These are phyloP conservation scores for Astyanax mexicanus DNA, from an alignment of 2,797 vertebrate species.

Conservation along the genomic window DNA sequence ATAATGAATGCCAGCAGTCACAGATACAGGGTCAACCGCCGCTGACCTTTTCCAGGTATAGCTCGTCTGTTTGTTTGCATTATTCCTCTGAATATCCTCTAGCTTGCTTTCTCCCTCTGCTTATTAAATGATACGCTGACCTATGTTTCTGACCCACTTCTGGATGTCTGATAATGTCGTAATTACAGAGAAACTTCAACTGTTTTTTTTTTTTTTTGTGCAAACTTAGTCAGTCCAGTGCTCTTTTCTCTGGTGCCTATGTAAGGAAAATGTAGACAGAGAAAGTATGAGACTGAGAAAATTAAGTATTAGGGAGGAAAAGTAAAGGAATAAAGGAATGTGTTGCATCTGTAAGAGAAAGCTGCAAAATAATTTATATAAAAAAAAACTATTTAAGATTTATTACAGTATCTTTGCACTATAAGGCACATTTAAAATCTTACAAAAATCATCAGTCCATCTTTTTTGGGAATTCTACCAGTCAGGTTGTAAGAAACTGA, in stretches of 20 bases:
- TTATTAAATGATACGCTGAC: constrained; percentile 21
- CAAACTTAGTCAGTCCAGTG: not conserved
- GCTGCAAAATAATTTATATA: no score
- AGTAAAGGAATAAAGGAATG: no score
- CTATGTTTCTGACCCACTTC: not conserved
- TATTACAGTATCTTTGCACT: no score
- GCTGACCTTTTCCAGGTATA: not conserved
- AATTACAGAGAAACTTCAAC: constrained; percentile 8
- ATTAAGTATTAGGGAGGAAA: not conserved
- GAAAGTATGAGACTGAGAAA: no score
- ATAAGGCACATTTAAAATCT: no score
- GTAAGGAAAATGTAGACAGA: no score
- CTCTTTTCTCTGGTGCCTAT: not conserved
- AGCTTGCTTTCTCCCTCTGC: not conserved
- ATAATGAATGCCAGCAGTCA: not conserved
- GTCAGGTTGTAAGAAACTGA: no score
- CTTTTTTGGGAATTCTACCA: no score
- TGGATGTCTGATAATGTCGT: not conserved
- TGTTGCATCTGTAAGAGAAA: no score
- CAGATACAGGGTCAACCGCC: not conserved
- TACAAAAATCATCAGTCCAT: no score
- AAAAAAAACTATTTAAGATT: no score
- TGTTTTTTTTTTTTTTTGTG: no score
- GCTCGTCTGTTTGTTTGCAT: constrained; percentile 1
- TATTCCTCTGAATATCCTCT: not conserved